These are phyloP conservation scores for Chrysocyon brachyurus DNA, from an alignment of 2,797 vertebrate genomes.

Conservation along the genomic window DNA sequence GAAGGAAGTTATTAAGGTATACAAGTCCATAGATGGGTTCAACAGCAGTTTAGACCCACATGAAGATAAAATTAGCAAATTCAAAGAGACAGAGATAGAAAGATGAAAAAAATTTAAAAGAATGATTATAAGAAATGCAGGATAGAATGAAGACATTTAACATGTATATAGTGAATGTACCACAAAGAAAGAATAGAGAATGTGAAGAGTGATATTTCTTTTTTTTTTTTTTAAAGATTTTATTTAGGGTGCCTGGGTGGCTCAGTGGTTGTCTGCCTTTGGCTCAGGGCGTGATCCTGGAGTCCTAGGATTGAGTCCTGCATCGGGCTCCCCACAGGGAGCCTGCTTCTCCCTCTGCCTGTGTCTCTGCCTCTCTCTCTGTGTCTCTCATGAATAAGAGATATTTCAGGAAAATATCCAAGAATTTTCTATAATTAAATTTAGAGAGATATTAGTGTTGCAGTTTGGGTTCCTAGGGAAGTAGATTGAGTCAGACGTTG, in stretches of 20 bases:
- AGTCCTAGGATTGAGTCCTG: too few species aligned
- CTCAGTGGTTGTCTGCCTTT: too few species aligned
- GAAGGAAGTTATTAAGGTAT: conserved; percentile 45
- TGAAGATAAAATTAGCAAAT: background rate
- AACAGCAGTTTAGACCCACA: background rate
- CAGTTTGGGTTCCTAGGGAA: background rate
- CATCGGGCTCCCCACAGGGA: too few species aligned
- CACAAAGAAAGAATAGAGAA: background rate
- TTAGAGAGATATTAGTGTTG: background rate
- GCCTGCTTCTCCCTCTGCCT: too few species aligned
- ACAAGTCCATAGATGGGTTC: background rate
- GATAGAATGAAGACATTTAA: background rate
- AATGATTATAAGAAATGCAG: background rate
- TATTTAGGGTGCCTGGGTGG: too few species aligned
- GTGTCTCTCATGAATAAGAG: background rate
- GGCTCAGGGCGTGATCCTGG: too few species aligned
- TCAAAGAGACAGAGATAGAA: background rate
- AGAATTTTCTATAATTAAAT: background rate
- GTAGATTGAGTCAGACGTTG: background rate
- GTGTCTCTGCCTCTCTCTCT: too few species aligned
- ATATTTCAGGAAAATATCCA: background rate
- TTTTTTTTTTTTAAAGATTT: too few species aligned
- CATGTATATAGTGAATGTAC: too few species aligned
- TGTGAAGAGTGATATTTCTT: background rate
- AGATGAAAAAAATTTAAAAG: too few species aligned